A percentile compares a stretch with the other conserved stretches of the same genome.
phyloP scores from a whole-genome alignment of 2,797 vertebrate genomes.

The Fistularia tabacaria region DNA sequence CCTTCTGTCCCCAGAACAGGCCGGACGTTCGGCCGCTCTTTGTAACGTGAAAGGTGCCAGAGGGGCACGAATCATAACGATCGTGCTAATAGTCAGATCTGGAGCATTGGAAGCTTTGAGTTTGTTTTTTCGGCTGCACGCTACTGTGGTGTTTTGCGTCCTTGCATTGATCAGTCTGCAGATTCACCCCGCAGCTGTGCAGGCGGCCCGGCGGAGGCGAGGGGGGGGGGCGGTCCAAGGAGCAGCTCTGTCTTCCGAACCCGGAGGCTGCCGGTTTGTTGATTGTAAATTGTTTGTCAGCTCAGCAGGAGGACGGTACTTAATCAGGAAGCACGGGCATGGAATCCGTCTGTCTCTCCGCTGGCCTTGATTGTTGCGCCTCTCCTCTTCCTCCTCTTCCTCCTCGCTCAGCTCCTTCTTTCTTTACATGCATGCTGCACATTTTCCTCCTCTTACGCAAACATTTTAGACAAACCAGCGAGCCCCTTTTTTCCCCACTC shows the following conservation, averaged over 20 bases:
- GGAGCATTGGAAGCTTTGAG: no score
- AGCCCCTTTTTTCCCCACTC: no score
- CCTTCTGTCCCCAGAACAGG: slow-evolving; percentile 34
- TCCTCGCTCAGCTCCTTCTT: slow-evolving; percentile 2
- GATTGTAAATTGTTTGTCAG: slow-evolving; percentile 62
- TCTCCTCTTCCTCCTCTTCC: slow-evolving; percentile 22
- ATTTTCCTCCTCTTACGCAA: slow-evolving; percentile 2
- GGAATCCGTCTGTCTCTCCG: slow-evolving; percentile 56
- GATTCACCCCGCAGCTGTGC: background rate
- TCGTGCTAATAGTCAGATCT: no score
- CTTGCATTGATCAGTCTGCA: no score
- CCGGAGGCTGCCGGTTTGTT: slow-evolving; percentile 45
- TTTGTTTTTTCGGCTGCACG: no score
- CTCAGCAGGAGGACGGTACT: slow-evolving; percentile 68
- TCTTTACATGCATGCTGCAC: background rate
- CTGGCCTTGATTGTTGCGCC: slow-evolving; percentile 61
- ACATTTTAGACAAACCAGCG: background rate
- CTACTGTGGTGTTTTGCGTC: no score
- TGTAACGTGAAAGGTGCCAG: background rate
- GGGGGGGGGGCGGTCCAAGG: slow-evolving; percentile 22
- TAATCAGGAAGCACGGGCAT: slow-evolving; percentile 61
- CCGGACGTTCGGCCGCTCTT: background rate
- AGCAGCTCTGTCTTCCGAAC: slow-evolving; percentile 55
- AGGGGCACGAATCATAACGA: no score
- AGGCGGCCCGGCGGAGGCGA: background rate